A percentile compares a stretch with the other conserved stretches of the same genome.
Evolutionary conservation across 1,140 invertebrate species (phyloP).

Genomic region (Euura saliciscinereae): DNA sequence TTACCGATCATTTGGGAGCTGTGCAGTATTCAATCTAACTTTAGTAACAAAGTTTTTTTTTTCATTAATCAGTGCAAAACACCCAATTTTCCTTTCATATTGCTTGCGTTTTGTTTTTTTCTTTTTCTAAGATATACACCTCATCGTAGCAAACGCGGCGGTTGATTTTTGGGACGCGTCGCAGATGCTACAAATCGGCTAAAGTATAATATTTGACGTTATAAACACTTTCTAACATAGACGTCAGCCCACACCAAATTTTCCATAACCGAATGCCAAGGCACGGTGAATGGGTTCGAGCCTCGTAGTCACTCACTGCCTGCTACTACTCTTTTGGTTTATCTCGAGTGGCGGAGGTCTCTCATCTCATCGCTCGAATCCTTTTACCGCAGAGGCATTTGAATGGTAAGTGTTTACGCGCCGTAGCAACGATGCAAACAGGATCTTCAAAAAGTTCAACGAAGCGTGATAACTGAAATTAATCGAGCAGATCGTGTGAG

Average conservation of each 20-base stretch:
- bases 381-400: not conserved
- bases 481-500: too few relatives aligned
- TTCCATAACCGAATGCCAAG: conserved; percentile 47
- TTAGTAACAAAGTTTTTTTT: not conserved
- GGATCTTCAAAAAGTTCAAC: not conserved
- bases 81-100: not conserved
- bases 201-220: not conserved
- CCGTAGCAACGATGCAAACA: not conserved
- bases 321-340: too few relatives aligned
- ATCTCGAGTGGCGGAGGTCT: too few relatives aligned
- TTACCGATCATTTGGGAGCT: not conserved
- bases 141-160: not conserved
- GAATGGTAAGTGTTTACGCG: not conserved
- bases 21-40: conserved; percentile 5
- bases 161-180: not conserved
- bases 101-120: not conserved
- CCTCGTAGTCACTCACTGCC: not conserved
- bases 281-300: not conserved
- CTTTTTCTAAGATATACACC: not conserved
- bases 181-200: not conserved
- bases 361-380: not conserved
- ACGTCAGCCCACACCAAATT: conserved; percentile 62
- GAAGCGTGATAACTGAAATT: too few relatives aligned
- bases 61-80: not conserved
- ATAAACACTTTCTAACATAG: conserved; percentile 51